Evolutionary conservation across 2,113 vertebrate genomes (phyloP), one percentile per base, ranked within the genome.

Genomic region (Desmodus rotundus): DNA sequence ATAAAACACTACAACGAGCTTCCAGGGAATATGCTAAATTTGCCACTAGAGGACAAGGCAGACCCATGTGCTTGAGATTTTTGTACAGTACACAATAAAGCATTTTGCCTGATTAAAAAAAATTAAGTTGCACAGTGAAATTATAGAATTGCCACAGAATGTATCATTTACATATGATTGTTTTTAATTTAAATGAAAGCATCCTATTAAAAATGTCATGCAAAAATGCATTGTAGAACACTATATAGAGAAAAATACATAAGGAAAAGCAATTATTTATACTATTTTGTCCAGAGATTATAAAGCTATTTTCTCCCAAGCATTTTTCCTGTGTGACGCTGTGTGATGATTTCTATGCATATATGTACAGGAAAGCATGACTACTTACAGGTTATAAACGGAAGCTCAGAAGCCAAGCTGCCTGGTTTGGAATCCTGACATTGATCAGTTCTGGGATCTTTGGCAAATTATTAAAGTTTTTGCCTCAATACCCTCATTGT

Each of bases 161-260:
- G n/a, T 50, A 19, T 38, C 54, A 83, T 20, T 76, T 54, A 54
- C 38, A 89, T 28, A 43, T 1, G 38, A 61, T 19, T 81, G 24
- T 56, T 68, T 93, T 36, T 36, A 33, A 77, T 67, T 76, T 85
- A 56, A 74, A 33, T 56, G 67, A 84, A 89, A 94, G 10, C 33
- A 38, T 3, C 17, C 38, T 94, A 38, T 14, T 76, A 38, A 89
- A 94, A 77, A 67, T 56, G 45, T 74, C 82, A 86, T 16, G 3
- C 38, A 45, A 61, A 74, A 83, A 52, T 33, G 47, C 33, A 43
- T 78, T 43, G 12, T 77, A 54, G 36, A 68, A 85, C 10, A 65
- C 65, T n/a, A n/a, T 52, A 22, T 0, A 28, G 0, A 56, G 38
- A 36, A 54, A 54, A 56, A 47, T 16, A 58, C 16, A 31, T 7